Percentiles rank a stretch among this genome's conserved stretches.
Evolutionary conservation across 2,888 invertebrate species (phyloP).

Genomic region (Steromphala cineraria): DNA sequence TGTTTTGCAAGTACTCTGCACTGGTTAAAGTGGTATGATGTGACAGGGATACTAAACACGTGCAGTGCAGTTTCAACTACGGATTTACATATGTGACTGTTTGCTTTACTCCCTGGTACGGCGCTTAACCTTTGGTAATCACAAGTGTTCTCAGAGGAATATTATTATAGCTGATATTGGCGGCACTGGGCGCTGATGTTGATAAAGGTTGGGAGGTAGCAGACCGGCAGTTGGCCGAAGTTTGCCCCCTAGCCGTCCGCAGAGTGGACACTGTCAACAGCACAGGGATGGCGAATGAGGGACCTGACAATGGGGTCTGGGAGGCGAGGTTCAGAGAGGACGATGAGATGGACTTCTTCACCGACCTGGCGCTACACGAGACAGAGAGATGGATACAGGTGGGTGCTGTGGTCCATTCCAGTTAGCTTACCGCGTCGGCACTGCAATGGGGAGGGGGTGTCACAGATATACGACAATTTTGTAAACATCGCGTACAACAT

Average conservation of each 20-base stretch:
- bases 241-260: background rate
- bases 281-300: background rate
- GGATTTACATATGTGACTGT: background rate
- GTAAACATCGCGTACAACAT: too few species aligned
- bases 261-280: too few species aligned
- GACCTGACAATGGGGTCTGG: slow-evolving; percentile 41
- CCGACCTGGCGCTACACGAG: slow-evolving; percentile 74
- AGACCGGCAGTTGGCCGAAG: background rate
- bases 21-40: too few species aligned
- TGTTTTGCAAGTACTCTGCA: too few species aligned
- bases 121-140: background rate
- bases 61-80: background rate
- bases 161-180: background rate
- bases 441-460: background rate
- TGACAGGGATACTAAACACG: too few species aligned
- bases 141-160: background rate
- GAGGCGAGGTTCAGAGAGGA: slow-evolving; percentile 59
- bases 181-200: background rate
- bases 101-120: background rate
- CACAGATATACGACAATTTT: background rate
- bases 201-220: background rate
- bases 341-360: slow-evolving; percentile 74
- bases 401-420: background rate
- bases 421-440: too few species aligned
- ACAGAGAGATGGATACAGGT: slow-evolving; percentile 75